Percentiles rank a stretch among this genome's conserved stretches.
These are phyloP conservation scores for Setipinna tenuifilis DNA, from an alignment of 2,797 vertebrate species.

Conservation along the genomic window DNA sequence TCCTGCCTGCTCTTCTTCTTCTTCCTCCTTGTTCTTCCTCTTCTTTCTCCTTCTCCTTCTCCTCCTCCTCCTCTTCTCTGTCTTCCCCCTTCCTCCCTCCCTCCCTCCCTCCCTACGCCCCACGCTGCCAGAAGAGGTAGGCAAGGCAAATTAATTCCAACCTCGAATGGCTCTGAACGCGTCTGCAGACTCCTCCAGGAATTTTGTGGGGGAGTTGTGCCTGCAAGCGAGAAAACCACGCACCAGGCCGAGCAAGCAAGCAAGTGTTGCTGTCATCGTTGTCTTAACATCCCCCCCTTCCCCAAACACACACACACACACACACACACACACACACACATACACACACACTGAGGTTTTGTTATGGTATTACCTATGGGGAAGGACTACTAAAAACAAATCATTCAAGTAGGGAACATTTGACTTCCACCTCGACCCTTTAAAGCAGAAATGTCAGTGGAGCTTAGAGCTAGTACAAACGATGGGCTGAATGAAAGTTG, in stretches of 20 bases:
- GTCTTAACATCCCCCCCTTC: not conserved
- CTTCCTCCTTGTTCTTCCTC: not conserved
- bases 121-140: not conserved
- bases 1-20: not conserved
- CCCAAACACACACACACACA: slow-evolving; percentile 3
- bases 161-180: not conserved
- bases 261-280: not conserved
- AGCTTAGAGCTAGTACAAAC: not conserved
- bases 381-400: not conserved
- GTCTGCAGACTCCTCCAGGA: slow-evolving; percentile 20
- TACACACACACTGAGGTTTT: not conserved
- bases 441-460: not conserved
- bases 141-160: not conserved
- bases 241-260: not conserved
- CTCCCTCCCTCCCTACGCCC: too few species aligned
- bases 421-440: not conserved
- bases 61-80: not conserved
- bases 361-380: not conserved
- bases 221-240: not conserved
- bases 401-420: not conserved
- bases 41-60: not conserved
- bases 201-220: slow-evolving; percentile 12
- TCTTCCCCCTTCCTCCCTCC: not conserved
- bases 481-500: too few species aligned
- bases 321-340: slow-evolving; percentile 9